These are phyloP conservation scores for Epistrophe eligans DNA, from an alignment of 2,888 invertebrate genomes.

Conservation along the genomic window DNA sequence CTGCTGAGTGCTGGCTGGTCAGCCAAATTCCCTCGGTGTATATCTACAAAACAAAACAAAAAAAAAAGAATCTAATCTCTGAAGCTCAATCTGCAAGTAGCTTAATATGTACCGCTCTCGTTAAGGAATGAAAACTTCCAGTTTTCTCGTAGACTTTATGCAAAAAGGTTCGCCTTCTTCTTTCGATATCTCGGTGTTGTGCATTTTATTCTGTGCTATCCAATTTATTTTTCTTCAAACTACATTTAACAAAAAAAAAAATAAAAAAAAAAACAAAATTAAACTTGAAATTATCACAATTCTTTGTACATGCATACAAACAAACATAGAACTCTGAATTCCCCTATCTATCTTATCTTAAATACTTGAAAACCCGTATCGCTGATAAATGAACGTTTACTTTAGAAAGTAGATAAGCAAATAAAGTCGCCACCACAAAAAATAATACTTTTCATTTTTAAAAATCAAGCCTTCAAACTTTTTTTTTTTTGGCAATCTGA, in stretches of 20 bases:
- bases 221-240: conserved; percentile 58
- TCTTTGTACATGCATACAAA: conserved; percentile 5
- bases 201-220: conserved; percentile 64
- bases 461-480: conserved; percentile 7
- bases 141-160: conserved; percentile 82
- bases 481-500: conserved; percentile 16
- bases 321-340: conserved; percentile 33
- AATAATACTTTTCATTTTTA: conserved; percentile 23
- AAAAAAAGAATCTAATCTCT: conserved; percentile 59
- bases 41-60: conserved; percentile 28
- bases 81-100: conserved; percentile 68
- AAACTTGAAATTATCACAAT: conserved; percentile 62
- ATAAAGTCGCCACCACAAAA: conserved; percentile 48
- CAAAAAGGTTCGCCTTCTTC: conserved; percentile 80
- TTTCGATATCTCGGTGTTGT: conserved; percentile 69
- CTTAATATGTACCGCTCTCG: conserved; percentile 67
- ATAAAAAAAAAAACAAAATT: too few relatives aligned
- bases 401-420: conserved; percentile 66
- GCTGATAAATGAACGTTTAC: conserved; percentile 70
- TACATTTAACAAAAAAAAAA: conserved; percentile 30
- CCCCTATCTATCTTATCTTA: conserved; percentile 72
- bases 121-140: conserved; percentile 78
- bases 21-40: conserved; percentile 42
- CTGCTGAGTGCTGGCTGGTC: conserved; percentile 55
- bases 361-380: conserved; percentile 66